phyloP scores from a whole-genome alignment of 2,113 vertebrate genomes.

The Spea bombifrons region DNA sequence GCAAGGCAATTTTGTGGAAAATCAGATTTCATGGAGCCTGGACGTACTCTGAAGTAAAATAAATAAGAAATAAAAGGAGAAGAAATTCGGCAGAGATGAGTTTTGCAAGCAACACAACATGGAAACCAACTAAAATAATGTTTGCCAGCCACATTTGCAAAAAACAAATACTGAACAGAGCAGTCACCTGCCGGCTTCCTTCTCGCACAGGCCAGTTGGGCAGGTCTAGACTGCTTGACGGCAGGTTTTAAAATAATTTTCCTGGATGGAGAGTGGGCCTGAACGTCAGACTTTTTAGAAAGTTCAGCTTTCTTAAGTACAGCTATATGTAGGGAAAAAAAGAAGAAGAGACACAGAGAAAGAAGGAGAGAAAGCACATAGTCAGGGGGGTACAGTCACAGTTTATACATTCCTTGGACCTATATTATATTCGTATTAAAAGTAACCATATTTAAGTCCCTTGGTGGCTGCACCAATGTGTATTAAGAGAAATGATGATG shows the following conservation, averaged over 20 bases:
- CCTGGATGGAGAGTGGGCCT: constrained; percentile 91
- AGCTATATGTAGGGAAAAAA: constrained; percentile 80
- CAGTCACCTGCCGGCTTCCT: constrained; percentile 97
- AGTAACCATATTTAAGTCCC: constrained; percentile 20
- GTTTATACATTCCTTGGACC: constrained; percentile 52
- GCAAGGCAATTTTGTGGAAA: constrained; percentile 24
- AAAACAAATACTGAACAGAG: constrained; percentile 59
- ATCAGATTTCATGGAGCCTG: constrained; percentile 57
- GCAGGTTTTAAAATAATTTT: constrained; percentile 90
- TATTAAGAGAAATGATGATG: constrained; percentile 62
- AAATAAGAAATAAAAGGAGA: constrained; percentile 54
- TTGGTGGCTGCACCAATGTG: background rate
- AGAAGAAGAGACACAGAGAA: constrained; percentile 72
- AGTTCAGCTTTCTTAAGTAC: constrained; percentile 96
- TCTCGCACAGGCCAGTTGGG: constrained; percentile 92
- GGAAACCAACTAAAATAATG: constrained; percentile 58
- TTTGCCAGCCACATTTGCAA: constrained; percentile 82
- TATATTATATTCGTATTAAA: background rate
- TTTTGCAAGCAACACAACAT: constrained; percentile 58
- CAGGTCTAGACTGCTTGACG: constrained; percentile 88
- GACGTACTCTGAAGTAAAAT: constrained; percentile 56
- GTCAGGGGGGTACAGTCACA: constrained; percentile 65
- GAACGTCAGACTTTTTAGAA: constrained; percentile 92
- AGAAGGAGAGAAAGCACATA: constrained; percentile 68
- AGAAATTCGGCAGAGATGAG: constrained; percentile 69